phyloP scores from a whole-genome alignment of 2,797 vertebrate genomes.

The Rhynchonycteris naso region DNA sequence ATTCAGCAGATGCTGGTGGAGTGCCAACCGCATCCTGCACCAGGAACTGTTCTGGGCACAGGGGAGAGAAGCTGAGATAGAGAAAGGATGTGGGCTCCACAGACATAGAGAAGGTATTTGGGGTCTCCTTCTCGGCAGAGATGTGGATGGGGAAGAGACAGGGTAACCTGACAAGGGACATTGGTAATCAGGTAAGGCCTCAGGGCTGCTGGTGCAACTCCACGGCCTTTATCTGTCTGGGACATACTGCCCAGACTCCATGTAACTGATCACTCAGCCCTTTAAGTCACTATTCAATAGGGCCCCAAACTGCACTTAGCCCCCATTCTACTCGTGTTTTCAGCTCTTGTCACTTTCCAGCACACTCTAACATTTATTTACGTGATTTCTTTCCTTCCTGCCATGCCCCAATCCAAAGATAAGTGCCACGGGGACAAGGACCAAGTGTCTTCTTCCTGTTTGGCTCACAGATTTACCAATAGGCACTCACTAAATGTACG shows the following conservation, averaged over 20 bases:
- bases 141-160: not conserved
- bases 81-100: not conserved
- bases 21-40: not conserved
- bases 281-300: not conserved
- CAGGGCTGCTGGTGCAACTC: not conserved
- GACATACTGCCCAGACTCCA: too few relatives aligned
- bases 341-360: not conserved
- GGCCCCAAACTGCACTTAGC: not conserved
- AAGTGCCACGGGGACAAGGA: not conserved
- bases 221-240: not conserved
- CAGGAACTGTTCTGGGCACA: not conserved
- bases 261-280: not conserved
- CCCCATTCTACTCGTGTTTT: not conserved
- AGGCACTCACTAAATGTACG: too few relatives aligned
- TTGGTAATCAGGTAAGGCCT: not conserved
- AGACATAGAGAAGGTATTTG: accelerated
- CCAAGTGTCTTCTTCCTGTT: not conserved
- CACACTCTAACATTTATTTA: not conserved
- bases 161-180: not conserved
- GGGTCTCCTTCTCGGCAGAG: not conserved
- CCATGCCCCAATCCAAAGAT: not conserved
- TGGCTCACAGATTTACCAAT: too few relatives aligned
- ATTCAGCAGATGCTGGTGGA: not conserved
- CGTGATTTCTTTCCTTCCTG: not conserved
- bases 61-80: not conserved